Base-by-base conservation (phyloP, 2,888 invertebrate species). In the Empis livida region DNA sequence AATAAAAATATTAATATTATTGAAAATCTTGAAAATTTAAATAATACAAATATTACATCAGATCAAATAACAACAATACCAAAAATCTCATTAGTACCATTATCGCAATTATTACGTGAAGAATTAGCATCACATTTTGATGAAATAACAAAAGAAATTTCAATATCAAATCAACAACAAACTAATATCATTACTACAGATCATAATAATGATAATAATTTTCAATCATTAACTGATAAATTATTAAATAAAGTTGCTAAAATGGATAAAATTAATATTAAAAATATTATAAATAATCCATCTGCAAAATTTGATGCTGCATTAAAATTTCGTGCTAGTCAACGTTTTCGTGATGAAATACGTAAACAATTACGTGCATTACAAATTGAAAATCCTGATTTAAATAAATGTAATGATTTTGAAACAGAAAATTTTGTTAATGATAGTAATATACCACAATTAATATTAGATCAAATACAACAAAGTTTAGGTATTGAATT, bases 231-330 rank as follows among this genome's bases (percentile, higher is more conserved):
- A n/a, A 57, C 55, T 14, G 54, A 58, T 3, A 56, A 50, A 40
- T 52, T 64, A 27, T 53, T 61, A 1, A 60, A 62, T 6, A 58
- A 62, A 44, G 55, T 69, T 32, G 63, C 61, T 40, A 63, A 54
- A 16, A 65, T 69, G 63, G 63, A 64, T 53, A 68, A 65, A 51
- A 57, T 59, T 38, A 56, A 59, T 10, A 61, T 69, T 3, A 63
- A 65, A 52, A 58, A 67, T 45, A 60, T 69, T 15, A 68, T 69
- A 38, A 69, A 69, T 44, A 67, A 61, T 49, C 57, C 63, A 5
- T 62, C 60, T 35, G 60, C 65, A 3, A 65, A 63, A 49, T 68
- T 60, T 52, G 66, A 68, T 50, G 65, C 62, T 17, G 64, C 61
- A 2, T 52, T 68, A 3, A 61, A 67, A 49, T 37, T 54, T 4